Conservation (phyloP, 1,140 invertebrate species). For the Ganaspis sp. region DNA sequence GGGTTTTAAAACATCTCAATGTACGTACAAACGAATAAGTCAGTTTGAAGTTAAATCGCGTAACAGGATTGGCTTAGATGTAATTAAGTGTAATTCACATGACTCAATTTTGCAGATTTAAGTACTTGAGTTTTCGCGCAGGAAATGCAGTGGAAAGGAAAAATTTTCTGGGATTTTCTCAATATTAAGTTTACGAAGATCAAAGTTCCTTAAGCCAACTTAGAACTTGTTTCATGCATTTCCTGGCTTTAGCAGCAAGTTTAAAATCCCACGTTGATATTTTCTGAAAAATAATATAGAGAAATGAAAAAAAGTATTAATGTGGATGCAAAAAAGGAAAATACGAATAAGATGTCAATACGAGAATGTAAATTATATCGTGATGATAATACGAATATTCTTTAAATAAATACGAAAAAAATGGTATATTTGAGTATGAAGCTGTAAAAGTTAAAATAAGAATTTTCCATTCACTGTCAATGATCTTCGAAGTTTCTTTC, state of each 20-base stretch:
- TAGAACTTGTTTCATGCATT: neutral
- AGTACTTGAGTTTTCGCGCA: neutral
- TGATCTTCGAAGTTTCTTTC: too few relatives aligned
- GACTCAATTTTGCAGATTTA: conserved; percentile 38
- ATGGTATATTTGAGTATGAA: too few relatives aligned
- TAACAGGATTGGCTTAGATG: conserved; percentile 17
- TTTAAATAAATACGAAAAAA: too few relatives aligned
- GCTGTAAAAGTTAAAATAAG: too few relatives aligned
- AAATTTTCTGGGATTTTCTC: neutral
- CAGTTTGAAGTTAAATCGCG: neutral
- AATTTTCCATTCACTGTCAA: too few relatives aligned
- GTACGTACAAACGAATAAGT: too few relatives aligned
- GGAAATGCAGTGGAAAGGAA: neutral
- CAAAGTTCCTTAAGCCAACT: neutral
- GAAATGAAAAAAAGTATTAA: too few relatives aligned
- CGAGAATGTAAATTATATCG: too few relatives aligned
- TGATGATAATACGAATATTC: too few relatives aligned
- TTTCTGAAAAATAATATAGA: neutral
- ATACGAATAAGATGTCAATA: too few relatives aligned
- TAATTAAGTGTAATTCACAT: conserved; percentile 46
- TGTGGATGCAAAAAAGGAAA: too few relatives aligned
- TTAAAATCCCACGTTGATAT: neutral
- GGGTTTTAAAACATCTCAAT: too few relatives aligned
- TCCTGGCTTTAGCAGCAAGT: neutral
- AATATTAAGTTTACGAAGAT: neutral